Conservation (phyloP, 2,797 vertebrate genomes). For the Alauda arvensis region DNA sequence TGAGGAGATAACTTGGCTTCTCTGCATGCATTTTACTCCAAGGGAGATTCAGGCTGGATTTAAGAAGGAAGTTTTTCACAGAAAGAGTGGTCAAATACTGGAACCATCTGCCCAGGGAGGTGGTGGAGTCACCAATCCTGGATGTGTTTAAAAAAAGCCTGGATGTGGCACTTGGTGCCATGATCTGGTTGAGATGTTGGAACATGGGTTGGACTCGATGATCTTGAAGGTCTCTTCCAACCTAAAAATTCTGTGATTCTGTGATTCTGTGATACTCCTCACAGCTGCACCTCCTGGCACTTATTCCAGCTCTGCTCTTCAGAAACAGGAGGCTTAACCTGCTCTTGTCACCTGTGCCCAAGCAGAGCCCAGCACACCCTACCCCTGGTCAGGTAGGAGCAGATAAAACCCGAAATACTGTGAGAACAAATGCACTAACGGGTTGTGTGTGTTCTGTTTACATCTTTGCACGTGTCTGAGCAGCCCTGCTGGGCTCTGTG, state of each 20-base stretch:
- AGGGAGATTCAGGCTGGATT: too few species aligned
- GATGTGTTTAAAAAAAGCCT: too few species aligned
- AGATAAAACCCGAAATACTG: not conserved
- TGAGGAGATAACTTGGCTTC: not conserved
- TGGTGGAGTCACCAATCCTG: too few species aligned
- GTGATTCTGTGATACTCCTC: too few species aligned
- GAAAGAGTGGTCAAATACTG: too few species aligned
- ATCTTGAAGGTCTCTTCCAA: too few species aligned
- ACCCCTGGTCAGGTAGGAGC: not conserved
- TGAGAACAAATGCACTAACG: not conserved
- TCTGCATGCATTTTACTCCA: not conserved
- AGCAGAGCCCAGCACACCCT: not conserved
- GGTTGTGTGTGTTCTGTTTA: not conserved
- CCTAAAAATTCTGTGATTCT: too few species aligned
- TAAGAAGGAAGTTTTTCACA: too few species aligned
- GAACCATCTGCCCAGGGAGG: too few species aligned
- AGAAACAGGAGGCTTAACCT: not conserved
- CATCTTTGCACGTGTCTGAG: not conserved
- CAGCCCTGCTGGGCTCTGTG: not conserved
- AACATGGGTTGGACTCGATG: too few species aligned
- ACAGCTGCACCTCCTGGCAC: not conserved
- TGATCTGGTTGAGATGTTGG: too few species aligned
- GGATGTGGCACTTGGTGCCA: too few species aligned
- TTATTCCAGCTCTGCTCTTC: not conserved
- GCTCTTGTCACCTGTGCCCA: not conserved